phyloP scores from a whole-genome alignment of 2,888 invertebrate genomes.

The Pasiphila rectangulata region DNA sequence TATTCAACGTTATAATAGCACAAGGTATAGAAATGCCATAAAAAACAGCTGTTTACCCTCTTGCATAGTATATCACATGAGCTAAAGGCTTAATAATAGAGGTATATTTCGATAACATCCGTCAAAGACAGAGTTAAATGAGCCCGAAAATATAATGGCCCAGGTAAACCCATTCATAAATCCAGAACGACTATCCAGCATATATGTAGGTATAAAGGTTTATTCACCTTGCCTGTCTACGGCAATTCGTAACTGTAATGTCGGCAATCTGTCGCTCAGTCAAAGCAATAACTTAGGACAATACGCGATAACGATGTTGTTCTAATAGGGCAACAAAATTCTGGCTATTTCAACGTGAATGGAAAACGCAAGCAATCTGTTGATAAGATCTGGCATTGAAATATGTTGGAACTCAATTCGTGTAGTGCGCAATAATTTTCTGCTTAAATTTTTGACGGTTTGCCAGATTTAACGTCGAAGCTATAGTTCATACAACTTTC shows the following conservation, averaged over 20 bases:
- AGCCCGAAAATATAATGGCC: conserved; percentile 5
- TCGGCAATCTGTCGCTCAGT: conserved; percentile 69
- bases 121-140: conserved; percentile 1
- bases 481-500: too few species aligned
- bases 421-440: neutral
- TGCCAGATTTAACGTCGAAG: too few species aligned
- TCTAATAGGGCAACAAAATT: conserved; percentile 15
- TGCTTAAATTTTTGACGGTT: neutral
- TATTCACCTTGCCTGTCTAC: conserved; percentile 65
- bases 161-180: conserved; percentile 19
- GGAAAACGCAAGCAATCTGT: conserved; percentile 4
- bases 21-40: too few species aligned
- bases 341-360: conserved; percentile 7
- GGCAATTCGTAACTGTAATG: conserved; percentile 73
- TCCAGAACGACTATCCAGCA: conserved; percentile 1
- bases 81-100: too few species aligned
- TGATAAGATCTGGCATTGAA: conserved; percentile 5
- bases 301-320: conserved; percentile 21
- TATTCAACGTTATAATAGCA: too few species aligned
- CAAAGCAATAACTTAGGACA: conserved; percentile 36
- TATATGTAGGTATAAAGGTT: conserved; percentile 37
- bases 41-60: too few species aligned
- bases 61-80: too few species aligned
- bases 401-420: neutral
- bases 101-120: neutral